These are phyloP conservation scores for Helleia helle DNA, from an alignment of 2,888 invertebrate species.

Conservation along the genomic window DNA sequence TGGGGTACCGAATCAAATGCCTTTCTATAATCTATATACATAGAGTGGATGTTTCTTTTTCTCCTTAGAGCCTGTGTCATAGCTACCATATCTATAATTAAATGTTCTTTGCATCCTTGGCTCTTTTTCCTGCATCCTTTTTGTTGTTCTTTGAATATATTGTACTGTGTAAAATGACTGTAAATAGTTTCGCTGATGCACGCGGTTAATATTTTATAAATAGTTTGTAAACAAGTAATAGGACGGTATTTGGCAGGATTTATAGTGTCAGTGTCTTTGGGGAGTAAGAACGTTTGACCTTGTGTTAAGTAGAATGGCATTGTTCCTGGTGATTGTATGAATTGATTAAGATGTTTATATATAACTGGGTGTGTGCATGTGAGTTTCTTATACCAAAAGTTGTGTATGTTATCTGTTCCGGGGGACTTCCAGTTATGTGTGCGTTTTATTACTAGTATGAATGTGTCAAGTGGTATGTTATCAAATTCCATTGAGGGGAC, in stretches of 20 bases:
- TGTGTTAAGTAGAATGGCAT: neutral
- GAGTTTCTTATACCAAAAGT: slow-evolving; percentile 1
- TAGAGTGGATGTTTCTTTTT: neutral
- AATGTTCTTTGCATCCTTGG: neutral
- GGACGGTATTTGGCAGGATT: no score
- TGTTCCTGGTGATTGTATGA: neutral
- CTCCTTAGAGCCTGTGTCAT: neutral
- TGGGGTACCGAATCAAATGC: slow-evolving; percentile 12
- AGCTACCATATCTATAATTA: slow-evolving; percentile 2
- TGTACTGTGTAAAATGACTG: no score
- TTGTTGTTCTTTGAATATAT: neutral
- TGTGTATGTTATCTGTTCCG: slow-evolving; percentile 9
- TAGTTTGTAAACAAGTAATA: no score
- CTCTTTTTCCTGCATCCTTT: no score
- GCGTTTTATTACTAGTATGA: slow-evolving; percentile 11
- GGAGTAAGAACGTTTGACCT: neutral
- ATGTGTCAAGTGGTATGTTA: slow-evolving; percentile 13
- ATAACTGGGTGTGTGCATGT: neutral
- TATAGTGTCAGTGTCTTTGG: neutral
- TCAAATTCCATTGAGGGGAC: slow-evolving; percentile 15
- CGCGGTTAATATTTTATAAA: no score
- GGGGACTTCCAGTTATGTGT: slow-evolving; percentile 19
- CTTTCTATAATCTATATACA: slow-evolving; percentile 12
- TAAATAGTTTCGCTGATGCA: no score
- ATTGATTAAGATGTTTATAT: neutral